Conservation (phyloP, 2,797 vertebrate species). For the Chaenodraco wilsoni region DNA sequence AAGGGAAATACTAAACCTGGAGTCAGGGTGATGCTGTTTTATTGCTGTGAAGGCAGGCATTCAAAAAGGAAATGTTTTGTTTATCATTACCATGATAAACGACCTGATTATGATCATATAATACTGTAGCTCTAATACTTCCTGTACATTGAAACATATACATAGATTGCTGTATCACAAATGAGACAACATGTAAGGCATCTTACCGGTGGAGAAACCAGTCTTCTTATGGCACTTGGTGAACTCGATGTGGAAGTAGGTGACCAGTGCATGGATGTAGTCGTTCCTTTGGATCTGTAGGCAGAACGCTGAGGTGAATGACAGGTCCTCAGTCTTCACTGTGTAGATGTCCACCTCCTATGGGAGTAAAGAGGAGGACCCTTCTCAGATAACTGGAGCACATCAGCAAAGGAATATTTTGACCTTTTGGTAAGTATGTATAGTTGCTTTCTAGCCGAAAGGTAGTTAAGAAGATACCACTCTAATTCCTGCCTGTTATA, state of each 20-base stretch:
- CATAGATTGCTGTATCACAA: neutral
- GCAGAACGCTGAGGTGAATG: constrained; percentile 94
- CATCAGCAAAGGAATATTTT: neutral
- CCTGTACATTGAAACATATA: neutral
- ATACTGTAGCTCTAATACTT: neutral
- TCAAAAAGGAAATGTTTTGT: neutral
- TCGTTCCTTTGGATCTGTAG: constrained; percentile 97
- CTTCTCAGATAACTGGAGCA: constrained; percentile 18
- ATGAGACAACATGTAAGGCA: neutral
- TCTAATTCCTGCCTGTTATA: neutral
- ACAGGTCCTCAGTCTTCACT: constrained; percentile 93
- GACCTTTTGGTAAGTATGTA: neutral
- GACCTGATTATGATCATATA: neutral
- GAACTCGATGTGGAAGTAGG: constrained; percentile 99
- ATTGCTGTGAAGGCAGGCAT: neutral
- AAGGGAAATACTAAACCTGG: neutral
- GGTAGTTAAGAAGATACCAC: neutral
- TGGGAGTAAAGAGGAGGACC: constrained; percentile 1
- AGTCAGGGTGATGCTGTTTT: constrained; percentile 16
- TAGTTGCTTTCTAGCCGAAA: neutral
- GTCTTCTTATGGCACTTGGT: constrained; percentile 99
- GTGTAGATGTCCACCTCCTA: constrained; percentile 99
- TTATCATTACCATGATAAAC: neutral
- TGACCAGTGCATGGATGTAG: constrained; percentile 96
- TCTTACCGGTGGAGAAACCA: constrained; percentile 95